phyloP scores from a whole-genome alignment of 2,797 vertebrate genomes.

The Periparus ater region DNA sequence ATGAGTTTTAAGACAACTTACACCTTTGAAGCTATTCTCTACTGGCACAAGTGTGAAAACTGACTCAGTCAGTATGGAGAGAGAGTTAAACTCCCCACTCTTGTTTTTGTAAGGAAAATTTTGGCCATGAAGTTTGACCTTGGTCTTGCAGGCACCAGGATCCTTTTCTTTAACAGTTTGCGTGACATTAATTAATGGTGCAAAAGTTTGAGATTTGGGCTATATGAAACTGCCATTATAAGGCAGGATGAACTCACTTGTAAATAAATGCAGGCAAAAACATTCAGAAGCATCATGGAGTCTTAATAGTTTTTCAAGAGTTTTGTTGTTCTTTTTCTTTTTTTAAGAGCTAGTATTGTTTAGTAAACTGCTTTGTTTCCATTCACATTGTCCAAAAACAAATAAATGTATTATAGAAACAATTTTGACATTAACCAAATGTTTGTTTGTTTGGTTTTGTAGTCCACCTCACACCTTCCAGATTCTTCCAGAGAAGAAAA shows the following conservation, averaged over 20 bases:
- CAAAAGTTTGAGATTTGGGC: not conserved
- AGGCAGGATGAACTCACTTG: not conserved
- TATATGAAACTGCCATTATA: not conserved
- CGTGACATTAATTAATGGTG: rapidly evolving
- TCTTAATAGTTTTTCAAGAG: not conserved
- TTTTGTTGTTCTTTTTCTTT: not conserved
- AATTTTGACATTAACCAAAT: not conserved
- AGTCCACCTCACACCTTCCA: constrained; percentile 77
- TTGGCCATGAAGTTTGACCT: not conserved
- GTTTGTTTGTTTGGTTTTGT: constrained; percentile 48
- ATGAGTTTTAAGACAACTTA: not conserved
- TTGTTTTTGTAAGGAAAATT: not conserved
- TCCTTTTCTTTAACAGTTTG: not conserved
- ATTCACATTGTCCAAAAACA: not conserved
- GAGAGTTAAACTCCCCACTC: not conserved
- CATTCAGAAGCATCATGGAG: not conserved
- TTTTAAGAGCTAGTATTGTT: not conserved
- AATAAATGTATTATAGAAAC: not conserved
- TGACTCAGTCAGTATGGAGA: not conserved
- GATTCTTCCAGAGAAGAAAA: constrained; percentile 74
- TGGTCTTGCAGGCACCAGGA: rapidly evolving
- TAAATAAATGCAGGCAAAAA: not conserved
- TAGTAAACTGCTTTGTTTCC: not conserved
- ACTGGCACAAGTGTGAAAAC: not conserved
- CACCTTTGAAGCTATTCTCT: not conserved